These are phyloP conservation scores for Emys orbicularis DNA, from an alignment of 2,797 vertebrate genomes.

Conservation along the genomic window DNA sequence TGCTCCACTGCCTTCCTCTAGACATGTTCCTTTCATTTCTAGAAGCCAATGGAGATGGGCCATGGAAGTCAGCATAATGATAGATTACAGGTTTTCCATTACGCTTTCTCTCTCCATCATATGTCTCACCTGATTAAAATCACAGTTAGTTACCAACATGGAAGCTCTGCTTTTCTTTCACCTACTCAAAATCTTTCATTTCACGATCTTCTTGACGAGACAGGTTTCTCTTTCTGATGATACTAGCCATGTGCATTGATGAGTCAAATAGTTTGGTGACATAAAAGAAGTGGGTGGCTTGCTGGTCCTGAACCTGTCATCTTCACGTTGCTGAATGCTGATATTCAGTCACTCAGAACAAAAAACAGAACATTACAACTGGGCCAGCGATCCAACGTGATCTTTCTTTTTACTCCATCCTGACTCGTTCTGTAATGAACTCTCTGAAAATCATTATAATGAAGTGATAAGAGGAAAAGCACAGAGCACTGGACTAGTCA, in stretches of 20 bases:
- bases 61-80: neutral
- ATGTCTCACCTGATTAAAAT: neutral
- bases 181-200: neutral
- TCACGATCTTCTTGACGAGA: neutral
- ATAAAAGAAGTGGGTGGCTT: neutral
- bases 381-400: neutral
- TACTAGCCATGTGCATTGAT: neutral
- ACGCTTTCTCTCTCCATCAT: neutral
- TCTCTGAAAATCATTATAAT: neutral
- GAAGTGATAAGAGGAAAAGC: neutral
- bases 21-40: neutral
- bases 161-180: neutral
- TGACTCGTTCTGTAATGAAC: neutral
- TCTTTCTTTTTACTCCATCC: conserved; percentile 3
- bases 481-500: neutral
- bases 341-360: neutral
- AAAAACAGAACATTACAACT: neutral
- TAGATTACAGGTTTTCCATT: neutral
- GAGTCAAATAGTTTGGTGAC: neutral
- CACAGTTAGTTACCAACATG: accelerated
- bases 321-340: neutral
- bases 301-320: neutral
- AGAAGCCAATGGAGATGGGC: neutral
- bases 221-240: neutral
- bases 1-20: neutral